Base-by-base conservation (phyloP, 2,797 vertebrate genomes). In the Gorsachius magnificus region DNA sequence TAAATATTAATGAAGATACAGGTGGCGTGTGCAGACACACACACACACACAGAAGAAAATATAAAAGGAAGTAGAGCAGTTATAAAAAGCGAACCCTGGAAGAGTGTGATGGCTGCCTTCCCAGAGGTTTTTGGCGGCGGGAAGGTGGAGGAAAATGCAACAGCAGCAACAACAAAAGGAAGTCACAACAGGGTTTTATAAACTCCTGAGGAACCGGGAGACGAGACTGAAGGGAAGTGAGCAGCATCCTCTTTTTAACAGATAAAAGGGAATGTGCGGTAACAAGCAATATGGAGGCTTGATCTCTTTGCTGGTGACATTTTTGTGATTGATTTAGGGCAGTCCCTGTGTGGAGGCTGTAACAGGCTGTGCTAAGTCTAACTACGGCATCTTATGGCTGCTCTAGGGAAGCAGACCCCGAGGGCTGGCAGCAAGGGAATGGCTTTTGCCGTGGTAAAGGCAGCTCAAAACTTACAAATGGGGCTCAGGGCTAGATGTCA, bases 1-100 rank as follows among this genome's bases (percentile, higher is more conserved):
- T 95, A 97, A 96, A 97, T 94, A 92, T 91, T 96, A 96, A 95
- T 97, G 93, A 95, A 96, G 90, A 11, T 72, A 96, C 89, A 88
- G 76, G 87, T 94, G 53, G 88, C 1, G 1, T 0, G 3, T 3
- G 0, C 41, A 50, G 77, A 78, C 31, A 77, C 2, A 8, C 26
- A n/a, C 21, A 29, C 46, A 60, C 12, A 25, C 2, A 56, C 20
- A 46, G 25, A 84, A 60, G 87, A 93, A 94, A 95, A 92, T 75
- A 83, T 16, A 89, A 89, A 89, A 96, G 58, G 89, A 97, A 97
- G 91, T 91, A 97, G 95, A 98, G 70, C 95, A 96, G 91, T 96
- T 97, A 97, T 87, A 91, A 97, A 97, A 97, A 96, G 93, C 38
- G 2, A 88, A 69, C 71, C 71, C 60, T 95, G 88, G 72, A 97